Percentiles rank a stretch among this genome's conserved stretches.
Evolutionary conservation across 2,113 vertebrate species (phyloP).

Genomic region (Taxidea taxus): DNA sequence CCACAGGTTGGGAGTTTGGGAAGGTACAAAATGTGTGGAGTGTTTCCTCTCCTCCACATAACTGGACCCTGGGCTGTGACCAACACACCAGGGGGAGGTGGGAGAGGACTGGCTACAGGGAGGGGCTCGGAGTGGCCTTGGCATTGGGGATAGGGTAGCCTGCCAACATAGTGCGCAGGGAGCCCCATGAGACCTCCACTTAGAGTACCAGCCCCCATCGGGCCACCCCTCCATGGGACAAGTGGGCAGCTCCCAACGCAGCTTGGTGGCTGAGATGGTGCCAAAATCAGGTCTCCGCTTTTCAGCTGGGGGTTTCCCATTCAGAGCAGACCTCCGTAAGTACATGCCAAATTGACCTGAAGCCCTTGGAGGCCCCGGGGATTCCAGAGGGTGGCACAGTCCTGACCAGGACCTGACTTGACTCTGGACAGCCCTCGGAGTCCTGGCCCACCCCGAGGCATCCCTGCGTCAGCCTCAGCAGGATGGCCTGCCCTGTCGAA

Average conservation of each 20-base stretch:
- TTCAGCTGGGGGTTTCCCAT: neutral
- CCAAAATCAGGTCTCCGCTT: neutral
- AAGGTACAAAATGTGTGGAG: constrained; percentile 60
- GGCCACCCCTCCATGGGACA: rapidly evolving
- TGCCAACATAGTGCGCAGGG: neutral
- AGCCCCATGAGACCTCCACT: neutral
- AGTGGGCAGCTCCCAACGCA: neutral
- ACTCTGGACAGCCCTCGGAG: neutral
- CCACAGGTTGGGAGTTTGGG: neutral
- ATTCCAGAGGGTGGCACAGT: neutral
- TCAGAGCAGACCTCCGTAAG: neutral
- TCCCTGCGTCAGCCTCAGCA: neutral
- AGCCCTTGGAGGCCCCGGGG: neutral
- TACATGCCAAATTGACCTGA: neutral
- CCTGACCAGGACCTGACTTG: neutral
- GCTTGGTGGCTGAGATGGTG: rapidly evolving
- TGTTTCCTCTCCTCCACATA: constrained; percentile 73
- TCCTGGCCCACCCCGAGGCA: too few species aligned
- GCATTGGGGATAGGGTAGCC: neutral
- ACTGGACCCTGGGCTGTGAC: constrained; percentile 61
- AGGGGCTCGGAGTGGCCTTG: neutral
- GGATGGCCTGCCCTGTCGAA: neutral
- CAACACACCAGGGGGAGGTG: neutral
- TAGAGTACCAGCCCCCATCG: neutral
- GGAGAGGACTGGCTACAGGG: neutral